Evolutionary conservation across 2,797 vertebrate genomes (phyloP).

Genomic region (Siniperca obscura): DNA sequence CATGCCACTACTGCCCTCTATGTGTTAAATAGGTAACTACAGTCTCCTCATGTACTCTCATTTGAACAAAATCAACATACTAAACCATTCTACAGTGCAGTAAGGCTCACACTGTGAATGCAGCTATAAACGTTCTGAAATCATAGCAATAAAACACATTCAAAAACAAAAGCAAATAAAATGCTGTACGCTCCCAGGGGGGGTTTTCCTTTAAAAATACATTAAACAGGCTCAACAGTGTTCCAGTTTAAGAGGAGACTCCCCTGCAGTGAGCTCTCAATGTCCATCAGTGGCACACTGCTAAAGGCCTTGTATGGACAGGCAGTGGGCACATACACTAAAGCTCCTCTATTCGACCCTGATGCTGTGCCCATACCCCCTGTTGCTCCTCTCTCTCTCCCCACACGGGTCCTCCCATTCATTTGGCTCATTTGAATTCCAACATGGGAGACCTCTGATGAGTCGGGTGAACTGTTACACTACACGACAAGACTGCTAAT

Average conservation of each 20-base stretch:
- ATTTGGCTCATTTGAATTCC: constrained; percentile 79
- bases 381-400: constrained; percentile 67
- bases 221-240: constrained; percentile 33
- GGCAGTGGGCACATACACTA: constrained; percentile 62
- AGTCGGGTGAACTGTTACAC: constrained; percentile 67
- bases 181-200: constrained; percentile 7
- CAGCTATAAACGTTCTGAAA: constrained; percentile 29
- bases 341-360: constrained; percentile 61
- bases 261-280: constrained; percentile 53
- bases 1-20: constrained; percentile 79
- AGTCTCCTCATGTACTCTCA: constrained; percentile 4
- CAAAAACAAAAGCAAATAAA: constrained; percentile 36
- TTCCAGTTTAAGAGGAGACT: constrained; percentile 46
- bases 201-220: constrained; percentile 4
- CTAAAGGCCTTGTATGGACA: constrained; percentile 61
- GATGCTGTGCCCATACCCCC: constrained; percentile 71
- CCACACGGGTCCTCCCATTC: constrained; percentile 69
- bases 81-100: constrained; percentile 1
- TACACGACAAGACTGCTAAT: constrained; percentile 76
- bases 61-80: constrained; percentile 17
- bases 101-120: constrained; percentile 1
- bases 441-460: constrained; percentile 70
- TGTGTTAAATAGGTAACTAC: constrained; percentile 52
- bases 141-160: constrained; percentile 34
- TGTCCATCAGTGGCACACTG: constrained; percentile 57